Conservation (phyloP, 2,888 invertebrate genomes). For the Serripes groenlandicus region DNA sequence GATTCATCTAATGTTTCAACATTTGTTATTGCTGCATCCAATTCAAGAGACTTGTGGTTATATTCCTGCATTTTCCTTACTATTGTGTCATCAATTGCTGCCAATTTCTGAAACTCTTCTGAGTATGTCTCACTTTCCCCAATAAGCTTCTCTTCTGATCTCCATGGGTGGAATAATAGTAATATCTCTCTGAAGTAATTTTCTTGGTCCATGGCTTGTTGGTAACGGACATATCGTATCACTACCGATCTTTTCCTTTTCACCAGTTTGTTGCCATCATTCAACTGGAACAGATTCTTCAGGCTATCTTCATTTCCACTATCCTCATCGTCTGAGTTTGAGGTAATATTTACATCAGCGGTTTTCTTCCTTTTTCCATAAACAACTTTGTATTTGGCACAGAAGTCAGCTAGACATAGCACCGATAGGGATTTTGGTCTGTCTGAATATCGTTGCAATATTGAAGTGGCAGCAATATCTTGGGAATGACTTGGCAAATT, state of each 20-base stretch:
- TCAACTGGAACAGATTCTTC: neutral
- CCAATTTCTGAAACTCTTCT: constrained; percentile 10
- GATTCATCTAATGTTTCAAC: neutral
- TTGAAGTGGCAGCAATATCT: constrained; percentile 19
- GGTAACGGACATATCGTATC: constrained; percentile 42
- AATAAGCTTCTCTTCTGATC: constrained; percentile 18
- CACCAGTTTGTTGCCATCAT: neutral
- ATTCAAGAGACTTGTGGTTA: constrained; percentile 13
- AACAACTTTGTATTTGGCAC: constrained; percentile 17
- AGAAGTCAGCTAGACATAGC: constrained; percentile 22
- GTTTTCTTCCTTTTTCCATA: too few species aligned
- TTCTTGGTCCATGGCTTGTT: constrained; percentile 18
- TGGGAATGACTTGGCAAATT: constrained; percentile 45
- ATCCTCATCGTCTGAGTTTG: neutral
- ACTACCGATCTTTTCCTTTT: neutral
- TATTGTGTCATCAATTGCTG: neutral
- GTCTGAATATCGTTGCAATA: constrained; percentile 18
- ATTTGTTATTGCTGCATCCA: constrained; percentile 41
- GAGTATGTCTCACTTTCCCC: constrained; percentile 21
- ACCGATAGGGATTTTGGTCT: constrained; percentile 11
- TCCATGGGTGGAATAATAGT: constrained; percentile 32
- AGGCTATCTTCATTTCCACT: neutral
- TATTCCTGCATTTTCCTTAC: constrained; percentile 29
- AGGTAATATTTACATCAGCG: neutral
- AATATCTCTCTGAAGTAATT: constrained; percentile 31